Conservation (phyloP, 1,140 invertebrate genomes). For the Trypoxylus dichotomus region DNA sequence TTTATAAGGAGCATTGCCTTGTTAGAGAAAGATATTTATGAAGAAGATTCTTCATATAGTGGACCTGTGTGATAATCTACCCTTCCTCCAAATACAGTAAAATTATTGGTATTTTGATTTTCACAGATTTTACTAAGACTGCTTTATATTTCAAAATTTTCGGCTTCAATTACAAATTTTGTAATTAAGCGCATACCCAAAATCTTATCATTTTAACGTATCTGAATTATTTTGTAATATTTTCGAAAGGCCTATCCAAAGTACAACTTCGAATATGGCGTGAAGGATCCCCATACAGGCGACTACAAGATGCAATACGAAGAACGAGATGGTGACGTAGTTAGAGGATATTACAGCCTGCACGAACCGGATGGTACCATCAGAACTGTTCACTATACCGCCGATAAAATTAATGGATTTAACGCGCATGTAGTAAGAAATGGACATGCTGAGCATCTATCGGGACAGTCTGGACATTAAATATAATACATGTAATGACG, state of each 20-base stretch:
- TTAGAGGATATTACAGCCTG: conserved; percentile 49
- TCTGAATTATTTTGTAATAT: background rate
- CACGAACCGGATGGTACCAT: conserved; percentile 61
- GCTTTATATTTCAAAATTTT: no score
- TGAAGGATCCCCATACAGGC: conserved; percentile 71
- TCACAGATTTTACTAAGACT: no score
- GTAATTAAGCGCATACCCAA: no score
- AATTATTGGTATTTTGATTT: no score
- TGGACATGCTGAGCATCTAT: conserved; percentile 44
- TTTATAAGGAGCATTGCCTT: no score
- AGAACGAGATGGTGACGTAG: conserved; percentile 33
- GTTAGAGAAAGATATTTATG: no score
- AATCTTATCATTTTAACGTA: no score
- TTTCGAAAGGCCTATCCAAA: conserved; percentile 17
- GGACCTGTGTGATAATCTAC: no score
- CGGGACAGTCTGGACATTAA: background rate
- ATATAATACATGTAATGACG: no score
- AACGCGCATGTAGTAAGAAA: conserved; percentile 50
- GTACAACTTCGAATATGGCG: conserved; percentile 74
- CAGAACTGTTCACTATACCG: conserved; percentile 61
- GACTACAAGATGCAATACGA: conserved; percentile 54
- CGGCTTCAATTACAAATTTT: no score
- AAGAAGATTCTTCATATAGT: no score
- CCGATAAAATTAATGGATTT: conserved; percentile 59
- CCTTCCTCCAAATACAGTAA: no score